These are phyloP conservation scores for Andricus quercusramuli DNA, from an alignment of 2,888 invertebrate genomes.

Conservation along the genomic window DNA sequence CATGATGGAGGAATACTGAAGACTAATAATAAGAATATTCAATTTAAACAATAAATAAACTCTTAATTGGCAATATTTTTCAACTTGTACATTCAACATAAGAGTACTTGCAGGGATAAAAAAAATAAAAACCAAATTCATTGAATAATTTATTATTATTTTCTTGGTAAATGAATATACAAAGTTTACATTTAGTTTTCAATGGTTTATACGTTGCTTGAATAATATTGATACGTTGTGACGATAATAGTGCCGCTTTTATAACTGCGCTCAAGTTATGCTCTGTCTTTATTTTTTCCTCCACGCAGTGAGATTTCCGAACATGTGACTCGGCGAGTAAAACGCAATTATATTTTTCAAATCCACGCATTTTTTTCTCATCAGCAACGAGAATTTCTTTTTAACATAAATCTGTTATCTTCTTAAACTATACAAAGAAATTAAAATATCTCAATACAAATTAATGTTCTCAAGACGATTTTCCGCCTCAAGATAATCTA, in stretches of 20 bases:
- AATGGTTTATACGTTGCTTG: constrained; percentile 70
- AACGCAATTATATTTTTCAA: constrained; percentile 3
- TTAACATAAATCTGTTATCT: neutral
- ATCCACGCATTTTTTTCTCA: constrained; percentile 8
- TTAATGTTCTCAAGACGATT: neutral
- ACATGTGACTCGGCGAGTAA: constrained; percentile 10
- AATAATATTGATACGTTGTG: constrained; percentile 74
- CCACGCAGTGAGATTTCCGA: constrained; percentile 48
- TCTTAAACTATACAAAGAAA: constrained; percentile 35
- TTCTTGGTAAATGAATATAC: constrained; percentile 77
- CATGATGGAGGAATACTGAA: constrained; percentile 71
- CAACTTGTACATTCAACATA: neutral
- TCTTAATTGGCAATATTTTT: no score
- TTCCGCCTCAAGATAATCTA: neutral
- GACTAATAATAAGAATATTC: constrained; percentile 3
- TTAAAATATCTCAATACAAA: constrained; percentile 26
- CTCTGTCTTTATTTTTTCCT: constrained; percentile 41
- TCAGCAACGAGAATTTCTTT: neutral
- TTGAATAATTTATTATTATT: constrained; percentile 73
- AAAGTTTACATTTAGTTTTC: constrained; percentile 77
- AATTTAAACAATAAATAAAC: neutral
- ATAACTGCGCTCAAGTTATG: constrained; percentile 66
- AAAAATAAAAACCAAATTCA: constrained; percentile 24
- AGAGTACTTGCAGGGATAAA: neutral
- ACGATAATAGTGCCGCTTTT: constrained; percentile 72